Percentiles rank a stretch among this genome's conserved stretches.
Conservation (phyloP, 1,140 invertebrate species). For the Ephestia elutella region DNA sequence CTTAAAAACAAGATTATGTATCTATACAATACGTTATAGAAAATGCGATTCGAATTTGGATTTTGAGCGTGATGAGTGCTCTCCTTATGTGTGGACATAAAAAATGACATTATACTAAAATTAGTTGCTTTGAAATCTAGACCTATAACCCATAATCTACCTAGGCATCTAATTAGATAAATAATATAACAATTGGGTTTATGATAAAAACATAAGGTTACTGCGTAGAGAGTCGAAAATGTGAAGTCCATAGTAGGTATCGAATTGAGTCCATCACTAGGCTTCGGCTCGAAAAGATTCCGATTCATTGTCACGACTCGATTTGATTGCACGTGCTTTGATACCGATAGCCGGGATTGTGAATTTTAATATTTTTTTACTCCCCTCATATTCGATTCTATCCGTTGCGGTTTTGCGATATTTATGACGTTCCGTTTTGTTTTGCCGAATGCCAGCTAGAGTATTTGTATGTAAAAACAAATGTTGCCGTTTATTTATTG, state of each 20-base stretch:
- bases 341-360: conserved; percentile 67
- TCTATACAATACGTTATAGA: no score
- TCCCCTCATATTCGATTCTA: conserved; percentile 63
- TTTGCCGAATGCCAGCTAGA: conserved; percentile 39
- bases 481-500: conserved; percentile 11
- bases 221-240: neutral
- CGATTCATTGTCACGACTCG: conserved; percentile 69
- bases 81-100: no score
- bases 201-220: no score
- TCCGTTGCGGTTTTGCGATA: conserved; percentile 58
- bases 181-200: no score
- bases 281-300: conserved; percentile 53
- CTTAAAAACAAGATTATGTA: no score
- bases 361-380: conserved; percentile 69
- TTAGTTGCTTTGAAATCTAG: no score
- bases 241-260: neutral
- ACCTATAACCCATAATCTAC: no score
- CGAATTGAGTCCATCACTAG: neutral
- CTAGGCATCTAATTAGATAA: no score
- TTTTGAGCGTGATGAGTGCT: no score
- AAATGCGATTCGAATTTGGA: no score
- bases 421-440: conserved; percentile 60
- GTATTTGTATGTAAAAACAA: conserved; percentile 35
- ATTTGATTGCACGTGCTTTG: conserved; percentile 72
- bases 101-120: no score